These are phyloP conservation scores for Brevipalpus yothersi DNA, from an alignment of 1,140 invertebrate genomes.

Conservation along the genomic window DNA sequence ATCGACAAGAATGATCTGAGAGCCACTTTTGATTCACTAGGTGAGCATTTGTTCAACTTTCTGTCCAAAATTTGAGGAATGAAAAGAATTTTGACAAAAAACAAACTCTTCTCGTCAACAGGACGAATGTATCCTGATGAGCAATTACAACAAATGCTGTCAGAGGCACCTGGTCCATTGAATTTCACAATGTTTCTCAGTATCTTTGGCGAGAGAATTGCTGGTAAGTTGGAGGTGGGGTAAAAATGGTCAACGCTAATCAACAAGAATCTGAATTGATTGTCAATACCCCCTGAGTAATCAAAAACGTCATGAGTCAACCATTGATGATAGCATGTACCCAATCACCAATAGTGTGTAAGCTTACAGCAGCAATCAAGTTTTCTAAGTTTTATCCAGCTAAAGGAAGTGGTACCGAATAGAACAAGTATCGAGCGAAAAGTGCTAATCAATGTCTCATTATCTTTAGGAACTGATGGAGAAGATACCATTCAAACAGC, in stretches of 20 bases:
- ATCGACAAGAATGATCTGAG: constrained; percentile 85
- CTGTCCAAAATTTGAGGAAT: background rate
- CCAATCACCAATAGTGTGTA: too few relatives aligned
- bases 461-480: constrained; percentile 26
- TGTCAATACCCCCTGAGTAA: too few relatives aligned
- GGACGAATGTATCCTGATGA: constrained; percentile 54
- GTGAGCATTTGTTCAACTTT: constrained; percentile 10
- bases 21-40: constrained; percentile 53
- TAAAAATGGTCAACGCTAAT: too few relatives aligned
- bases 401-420: background rate
- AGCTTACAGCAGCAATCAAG: too few relatives aligned
- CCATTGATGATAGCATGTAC: too few relatives aligned
- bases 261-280: too few relatives aligned
- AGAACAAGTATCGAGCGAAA: background rate
- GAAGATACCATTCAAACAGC: constrained; percentile 33
- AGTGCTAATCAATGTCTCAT: background rate
- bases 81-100: background rate
- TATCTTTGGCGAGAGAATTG: constrained; percentile 68
- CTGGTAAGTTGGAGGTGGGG: constrained; percentile 44
- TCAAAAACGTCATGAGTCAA: too few relatives aligned
- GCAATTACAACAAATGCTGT: constrained; percentile 68
- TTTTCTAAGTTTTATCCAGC: too few relatives aligned
- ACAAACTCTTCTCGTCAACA: constrained; percentile 4
- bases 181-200: constrained; percentile 83
- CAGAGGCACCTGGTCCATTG: constrained; percentile 66